Percentiles rank a stretch among this genome's conserved stretches.
phyloP scores from a whole-genome alignment of 2,888 invertebrate genomes.

The Phyllotreta striolata region DNA sequence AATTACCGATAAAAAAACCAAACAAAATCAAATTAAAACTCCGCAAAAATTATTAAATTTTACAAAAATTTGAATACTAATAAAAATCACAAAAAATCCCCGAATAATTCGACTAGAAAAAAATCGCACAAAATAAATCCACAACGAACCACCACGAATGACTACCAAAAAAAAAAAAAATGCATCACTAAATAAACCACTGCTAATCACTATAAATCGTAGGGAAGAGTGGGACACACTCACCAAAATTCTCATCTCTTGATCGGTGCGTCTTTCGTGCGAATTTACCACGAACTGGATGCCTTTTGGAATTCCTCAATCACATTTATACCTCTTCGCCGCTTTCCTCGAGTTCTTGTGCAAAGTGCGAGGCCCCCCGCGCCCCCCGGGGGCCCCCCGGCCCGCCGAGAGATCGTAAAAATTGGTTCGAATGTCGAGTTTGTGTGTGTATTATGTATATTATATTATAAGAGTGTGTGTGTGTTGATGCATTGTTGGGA shows the following conservation, averaged over 20 bases:
- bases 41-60: too few relatives aligned
- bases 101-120: too few relatives aligned
- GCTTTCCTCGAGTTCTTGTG: slow-evolving; percentile 65
- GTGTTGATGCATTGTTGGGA: slow-evolving; percentile 46
- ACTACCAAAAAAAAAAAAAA: slow-evolving; percentile 19
- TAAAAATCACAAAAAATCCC: too few relatives aligned
- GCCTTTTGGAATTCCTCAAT: slow-evolving; percentile 63
- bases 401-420: slow-evolving; percentile 49
- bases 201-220: slow-evolving; percentile 4
- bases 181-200: slow-evolving; percentile 22
- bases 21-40: too few relatives aligned
- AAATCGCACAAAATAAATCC: too few relatives aligned
- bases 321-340: slow-evolving; percentile 66
- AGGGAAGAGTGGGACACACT: slow-evolving; percentile 52
- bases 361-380: slow-evolving; percentile 47
- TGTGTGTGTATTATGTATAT: background rate
- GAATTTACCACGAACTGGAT: slow-evolving; percentile 65
- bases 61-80: too few relatives aligned
- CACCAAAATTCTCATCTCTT: slow-evolving; percentile 65
- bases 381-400: slow-evolving; percentile 52
- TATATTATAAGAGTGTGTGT: too few relatives aligned
- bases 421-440: slow-evolving; percentile 13
- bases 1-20: too few relatives aligned
- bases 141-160: background rate
- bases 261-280: slow-evolving; percentile 42